These are phyloP conservation scores for Cheilosia scutellata DNA, from an alignment of 2,888 invertebrate genomes.

Conservation along the genomic window DNA sequence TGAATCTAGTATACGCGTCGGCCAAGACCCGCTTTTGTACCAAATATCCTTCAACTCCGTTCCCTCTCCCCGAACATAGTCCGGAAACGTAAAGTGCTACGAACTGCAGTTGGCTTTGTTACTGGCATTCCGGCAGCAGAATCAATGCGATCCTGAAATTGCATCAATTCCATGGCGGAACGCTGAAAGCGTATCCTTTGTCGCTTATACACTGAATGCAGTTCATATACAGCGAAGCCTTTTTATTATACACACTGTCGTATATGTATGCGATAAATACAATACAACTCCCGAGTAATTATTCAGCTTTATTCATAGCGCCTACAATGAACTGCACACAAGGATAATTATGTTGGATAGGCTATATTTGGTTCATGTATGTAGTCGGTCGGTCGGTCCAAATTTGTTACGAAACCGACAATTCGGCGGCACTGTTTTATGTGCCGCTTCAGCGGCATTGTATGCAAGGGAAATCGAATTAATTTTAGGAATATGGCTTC, in stretches of 20 bases:
- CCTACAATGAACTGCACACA: slow-evolving; percentile 69
- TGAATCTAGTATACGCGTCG: slow-evolving; percentile 29
- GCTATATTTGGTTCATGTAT: neutral
- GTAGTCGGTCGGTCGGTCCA: slow-evolving; percentile 37
- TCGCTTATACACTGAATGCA: slow-evolving; percentile 16
- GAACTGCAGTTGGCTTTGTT: slow-evolving; percentile 66
- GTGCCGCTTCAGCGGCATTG: slow-evolving; percentile 35
- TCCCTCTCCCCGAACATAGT: neutral
- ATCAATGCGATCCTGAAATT: slow-evolving; percentile 68
- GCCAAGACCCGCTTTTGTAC: slow-evolving; percentile 45
- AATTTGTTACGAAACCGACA: slow-evolving; percentile 59
- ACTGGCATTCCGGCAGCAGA: slow-evolving; percentile 34
- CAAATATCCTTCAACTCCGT: neutral
- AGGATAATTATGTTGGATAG: slow-evolving; percentile 43
- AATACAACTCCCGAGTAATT: slow-evolving; percentile 64
- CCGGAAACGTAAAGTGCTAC: slow-evolving; percentile 29
- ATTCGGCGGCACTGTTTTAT: slow-evolving; percentile 67
- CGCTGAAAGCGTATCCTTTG: slow-evolving; percentile 63
- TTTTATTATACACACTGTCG: slow-evolving; percentile 1
- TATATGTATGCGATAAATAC: slow-evolving; percentile 27
- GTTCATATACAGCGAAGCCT: slow-evolving; percentile 47
- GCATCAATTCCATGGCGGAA: slow-evolving; percentile 70
- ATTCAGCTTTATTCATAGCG: slow-evolving; percentile 69
- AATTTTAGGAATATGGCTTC: slow-evolving; percentile 56
- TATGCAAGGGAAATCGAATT: slow-evolving; percentile 39